Base-by-base conservation (phyloP, 37 sponge, comb jelly and placozoan genomes). In the Amphimedon queenslandica region DNA sequence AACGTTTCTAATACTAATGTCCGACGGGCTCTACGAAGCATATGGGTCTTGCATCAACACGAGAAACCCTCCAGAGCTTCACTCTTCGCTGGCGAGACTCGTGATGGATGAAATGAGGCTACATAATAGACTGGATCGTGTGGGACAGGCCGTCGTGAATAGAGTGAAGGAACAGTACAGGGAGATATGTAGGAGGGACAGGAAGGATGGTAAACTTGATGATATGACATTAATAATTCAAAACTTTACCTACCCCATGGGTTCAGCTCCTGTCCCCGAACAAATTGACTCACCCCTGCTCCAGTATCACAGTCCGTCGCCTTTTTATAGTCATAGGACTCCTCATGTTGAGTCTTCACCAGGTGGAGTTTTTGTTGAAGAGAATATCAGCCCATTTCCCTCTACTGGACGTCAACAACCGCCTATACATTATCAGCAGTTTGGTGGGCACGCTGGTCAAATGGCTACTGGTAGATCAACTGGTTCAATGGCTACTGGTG, bases 1-100 rank as follows among this genome's bases (percentile, higher is more conserved):
- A 2, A 78, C 90, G 16, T 93, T 93, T 58, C 60, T 93, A 0
- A 20, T 90, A 6, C 70, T 93, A 18, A 90, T 93, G 94, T 87
- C 94, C 0, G 84, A 82, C 47, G 94, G 94, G n/a, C 76, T 93
- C 27, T 90, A 87, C 68, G 75, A 77, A 23, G 78, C 82, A 0
- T 82, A 77, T 47, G 42, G 66, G 29, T 5, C 55, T 5, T 64
- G 40, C 69, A 66, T 53, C 13, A 1, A 53, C 42, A 56, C 80
- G 27, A 5, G 63, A 77, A 30, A 65, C 2, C 74, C 67, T 1
- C 57, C 39, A 33, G 68, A 66, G 5, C 82, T 77, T 39, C 83
- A 83, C 71, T 37, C 64, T 36, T 75, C 57, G 41, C 2, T 90
- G 0, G 78, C 71, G 2, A 63, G 77, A 18, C 73, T 90, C 36